Base-by-base conservation (phyloP, 2,113 vertebrate genomes). In the Poecile atricapillus region DNA sequence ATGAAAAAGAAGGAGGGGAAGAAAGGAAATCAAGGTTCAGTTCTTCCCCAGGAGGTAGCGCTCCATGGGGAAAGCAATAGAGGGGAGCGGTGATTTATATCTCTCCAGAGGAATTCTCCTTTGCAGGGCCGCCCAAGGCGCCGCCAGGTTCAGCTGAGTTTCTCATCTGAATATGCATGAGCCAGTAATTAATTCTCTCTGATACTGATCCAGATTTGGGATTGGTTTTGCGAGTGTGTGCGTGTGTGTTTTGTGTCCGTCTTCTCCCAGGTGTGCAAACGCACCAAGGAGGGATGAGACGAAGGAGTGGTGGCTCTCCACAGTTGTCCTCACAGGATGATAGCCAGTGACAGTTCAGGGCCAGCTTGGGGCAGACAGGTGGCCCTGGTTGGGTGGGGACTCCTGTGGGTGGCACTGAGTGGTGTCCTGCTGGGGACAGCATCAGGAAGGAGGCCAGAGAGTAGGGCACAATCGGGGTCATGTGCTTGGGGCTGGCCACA, bases 101-200 rank as follows among this genome's bases (percentile, higher is more conserved):
- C 96, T 94, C 87, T 94, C 94, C 76, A 76, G 93, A 87, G 95
- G 92, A 95, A 89, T 95, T 92, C 91, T 95, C 53, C 69, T 91
- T 95, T 76, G 67, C 33, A 94, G 94, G 95, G 87, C 91, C 2
- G 84, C 94, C 83, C 91, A 77, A 85, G 91, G 96, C 90, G 3
- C 92, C 41, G 53, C 94, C 93, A 97, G 93, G 93, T 96, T 96
- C 93, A 96, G 92, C 90, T 67, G 95, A 94, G 94, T 95, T 95
- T 96, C 93, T 95, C 55, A 95, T 96, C 92, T 94, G 80, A 93
- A 96, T 96, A 96, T 95, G 92, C 88, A 97, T 96, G 85, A 97
- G 73, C 39, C 83, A 75, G 94, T 95, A 96, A 97, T 97, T 97
- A 96, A 97, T 96, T 97, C 96, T 95, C 95, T 97, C 93, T 95